Evolutionary conservation across 1,140 invertebrate genomes (phyloP).

Genomic region (Bombus turneri): DNA sequence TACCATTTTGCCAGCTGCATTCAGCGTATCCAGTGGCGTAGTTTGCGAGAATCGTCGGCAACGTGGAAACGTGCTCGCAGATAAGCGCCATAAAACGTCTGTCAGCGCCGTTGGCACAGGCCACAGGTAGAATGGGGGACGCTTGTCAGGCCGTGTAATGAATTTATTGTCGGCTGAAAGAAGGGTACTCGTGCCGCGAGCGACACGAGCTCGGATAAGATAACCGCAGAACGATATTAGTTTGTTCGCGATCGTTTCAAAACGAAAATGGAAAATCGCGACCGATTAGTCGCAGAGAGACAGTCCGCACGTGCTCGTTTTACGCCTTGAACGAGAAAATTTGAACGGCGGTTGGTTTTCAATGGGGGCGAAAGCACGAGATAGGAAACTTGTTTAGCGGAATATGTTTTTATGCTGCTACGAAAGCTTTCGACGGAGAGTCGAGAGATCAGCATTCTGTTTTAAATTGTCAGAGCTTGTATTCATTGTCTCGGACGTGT

Average conservation of each 20-base stretch:
- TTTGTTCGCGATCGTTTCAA: not conserved
- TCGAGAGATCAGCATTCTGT: not conserved
- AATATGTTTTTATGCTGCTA: not conserved
- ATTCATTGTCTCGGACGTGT: not conserved
- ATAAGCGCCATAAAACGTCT: constrained; percentile 48
- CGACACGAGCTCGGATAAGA: constrained; percentile 26
- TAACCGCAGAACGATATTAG: constrained; percentile 28
- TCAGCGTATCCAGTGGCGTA: constrained; percentile 23
- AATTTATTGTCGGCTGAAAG: constrained; percentile 47
- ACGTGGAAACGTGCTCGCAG: not conserved
- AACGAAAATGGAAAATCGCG: not conserved
- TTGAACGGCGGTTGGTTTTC: not conserved
- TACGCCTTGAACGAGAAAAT: not conserved
- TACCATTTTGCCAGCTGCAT: not conserved
- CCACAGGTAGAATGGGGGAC: not conserved
- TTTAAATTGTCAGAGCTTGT: not conserved
- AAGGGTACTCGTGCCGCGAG: constrained; percentile 10
- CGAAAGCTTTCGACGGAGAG: not conserved
- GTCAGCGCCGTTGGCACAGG: constrained; percentile 23
- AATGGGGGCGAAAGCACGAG: not conserved
- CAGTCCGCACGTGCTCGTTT: not conserved
- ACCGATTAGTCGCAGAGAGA: not conserved
- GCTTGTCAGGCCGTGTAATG: constrained; percentile 41
- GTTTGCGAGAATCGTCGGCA: constrained; percentile 12
- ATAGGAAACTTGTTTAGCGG: not conserved